Base-by-base conservation (phyloP, 2,888 invertebrate genomes). In the Mamestra brassicae region DNA sequence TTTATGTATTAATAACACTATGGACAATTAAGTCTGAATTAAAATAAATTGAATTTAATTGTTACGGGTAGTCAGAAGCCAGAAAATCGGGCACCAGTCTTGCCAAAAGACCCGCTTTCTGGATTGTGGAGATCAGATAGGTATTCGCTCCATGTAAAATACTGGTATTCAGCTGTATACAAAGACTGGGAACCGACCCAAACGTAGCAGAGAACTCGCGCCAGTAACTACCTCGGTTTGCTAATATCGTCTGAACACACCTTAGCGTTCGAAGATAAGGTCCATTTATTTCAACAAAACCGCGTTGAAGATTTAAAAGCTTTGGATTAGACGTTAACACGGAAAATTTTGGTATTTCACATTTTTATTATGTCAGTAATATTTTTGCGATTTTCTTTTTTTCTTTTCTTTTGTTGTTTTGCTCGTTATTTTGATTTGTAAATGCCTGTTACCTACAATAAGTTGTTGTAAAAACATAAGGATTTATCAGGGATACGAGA, bases 261-360 rank as follows among this genome's bases (percentile, higher is more conserved):
- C 71, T 38, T 83, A 61, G 13, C 47, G 7, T 45, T 61, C 15
- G 13, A 47, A 80, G 64, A 71, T 71, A 70, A 71, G 50, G 38
- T 36, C 50, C 54, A 78, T 83, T 74, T 64, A 62, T 70, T 71
- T 42, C 15, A 63, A 64, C 54, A 67, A 77, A 80, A 69, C 69
- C 52, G 54, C 54, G 62, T 77, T 65, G n/a, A 45, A 52, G 54
- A 77, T 72, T 81, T 66, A 70, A 67, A 77, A 70, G 60, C 66
- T 63, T 60, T 15, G 11, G 8, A 57, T 72, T 57, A 54, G 42
- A 72, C 57, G 60, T 67, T 54, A 57, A 69, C 65, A 77, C 54
- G 47, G 45, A 63, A 34, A 36, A 13, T 64, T 45, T 76, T 54
- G n/a, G 50, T 63, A n/a, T 70, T 72, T 68, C 11, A 55, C 54